These are phyloP conservation scores for Cisticola juncidis DNA, from an alignment of 2,113 vertebrate species.

Conservation along the genomic window DNA sequence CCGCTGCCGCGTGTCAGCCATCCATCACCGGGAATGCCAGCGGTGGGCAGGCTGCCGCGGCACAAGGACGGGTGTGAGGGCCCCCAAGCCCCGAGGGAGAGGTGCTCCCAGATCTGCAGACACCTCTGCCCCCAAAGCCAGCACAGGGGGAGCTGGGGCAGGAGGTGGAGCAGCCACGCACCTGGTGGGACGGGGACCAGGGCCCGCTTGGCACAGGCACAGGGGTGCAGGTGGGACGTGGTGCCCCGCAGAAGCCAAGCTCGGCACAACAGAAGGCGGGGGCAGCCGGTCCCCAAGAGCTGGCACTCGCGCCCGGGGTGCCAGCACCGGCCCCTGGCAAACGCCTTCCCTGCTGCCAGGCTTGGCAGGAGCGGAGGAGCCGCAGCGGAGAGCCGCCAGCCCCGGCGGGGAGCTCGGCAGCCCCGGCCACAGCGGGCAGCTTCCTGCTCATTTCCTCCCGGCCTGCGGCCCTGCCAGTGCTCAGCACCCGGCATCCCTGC, in stretches of 20 bases:
- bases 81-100: fast-evolving
- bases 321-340: background rate
- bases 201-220: background rate
- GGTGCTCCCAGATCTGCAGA: background rate
- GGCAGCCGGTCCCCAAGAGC: background rate
- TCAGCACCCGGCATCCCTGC: background rate
- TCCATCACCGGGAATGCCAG: fast-evolving
- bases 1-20: fast-evolving
- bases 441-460: conserved; percentile 5
- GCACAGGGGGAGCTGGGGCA: fast-evolving
- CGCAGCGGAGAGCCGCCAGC: background rate
- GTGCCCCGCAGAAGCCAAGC: background rate
- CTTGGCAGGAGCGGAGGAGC: background rate
- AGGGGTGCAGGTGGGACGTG: background rate
- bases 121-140: background rate
- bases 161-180: background rate
- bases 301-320: background rate
- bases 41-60: fast-evolving
- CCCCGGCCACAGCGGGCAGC: background rate
- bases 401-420: background rate
- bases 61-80: fast-evolving
- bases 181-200: fast-evolving
- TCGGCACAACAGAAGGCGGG: background rate
- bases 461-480: background rate
- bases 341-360: background rate